A percentile compares a stretch with the other conserved stretches of the same genome.
phyloP scores from a whole-genome alignment of 2,888 invertebrate species.

The Laspeyria flexula region DNA sequence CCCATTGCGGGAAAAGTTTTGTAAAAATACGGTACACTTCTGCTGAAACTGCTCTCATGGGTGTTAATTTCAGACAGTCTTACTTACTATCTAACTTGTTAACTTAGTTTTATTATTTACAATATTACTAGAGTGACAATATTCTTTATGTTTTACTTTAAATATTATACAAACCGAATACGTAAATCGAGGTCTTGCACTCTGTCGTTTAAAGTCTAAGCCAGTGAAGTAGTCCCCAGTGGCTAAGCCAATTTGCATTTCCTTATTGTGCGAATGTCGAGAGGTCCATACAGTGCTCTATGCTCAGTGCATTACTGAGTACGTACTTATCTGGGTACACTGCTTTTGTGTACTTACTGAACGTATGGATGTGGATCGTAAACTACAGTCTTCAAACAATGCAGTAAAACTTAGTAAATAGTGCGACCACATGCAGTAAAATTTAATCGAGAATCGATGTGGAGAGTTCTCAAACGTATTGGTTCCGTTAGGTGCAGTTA shows the following conservation, averaged over 20 bases:
- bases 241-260: constrained; percentile 10
- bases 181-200: not conserved
- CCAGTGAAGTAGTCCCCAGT: not conserved
- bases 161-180: not conserved
- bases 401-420: constrained; percentile 5
- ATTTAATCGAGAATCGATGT: not conserved
- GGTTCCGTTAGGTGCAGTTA: not conserved
- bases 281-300: constrained; percentile 2
- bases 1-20: too few species aligned
- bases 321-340: constrained; percentile 2
- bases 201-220: constrained; percentile 6
- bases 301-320: not conserved
- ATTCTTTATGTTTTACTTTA: not conserved
- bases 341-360: not conserved
- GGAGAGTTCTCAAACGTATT: not conserved
- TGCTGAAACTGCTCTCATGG: too few species aligned
- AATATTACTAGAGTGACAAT: not conserved
- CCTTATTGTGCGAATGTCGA: constrained; percentile 7
- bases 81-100: too few species aligned
- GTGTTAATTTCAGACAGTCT: too few species aligned
- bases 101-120: not conserved
- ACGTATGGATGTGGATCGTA: not conserved
- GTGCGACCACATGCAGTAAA: constrained; percentile 5
- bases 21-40: too few species aligned
- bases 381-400: constrained; percentile 5